Evolutionary conservation across 2,888 invertebrate species (phyloP).

Genomic region (Nephrocerus scutellatus): DNA sequence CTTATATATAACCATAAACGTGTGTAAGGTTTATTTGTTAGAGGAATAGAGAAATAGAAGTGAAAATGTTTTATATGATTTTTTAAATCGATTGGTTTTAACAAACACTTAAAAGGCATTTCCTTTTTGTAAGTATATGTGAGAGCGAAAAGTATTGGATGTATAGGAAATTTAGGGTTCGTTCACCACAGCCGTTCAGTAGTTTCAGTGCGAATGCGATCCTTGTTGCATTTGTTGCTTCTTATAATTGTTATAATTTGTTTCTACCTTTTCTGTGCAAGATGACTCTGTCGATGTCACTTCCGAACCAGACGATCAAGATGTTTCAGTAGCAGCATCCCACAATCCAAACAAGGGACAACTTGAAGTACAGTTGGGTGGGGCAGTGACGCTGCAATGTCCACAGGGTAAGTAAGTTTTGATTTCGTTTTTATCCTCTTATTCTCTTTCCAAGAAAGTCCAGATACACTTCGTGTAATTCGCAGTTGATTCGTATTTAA

Average conservation of each 20-base stretch:
- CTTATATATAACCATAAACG: no score
- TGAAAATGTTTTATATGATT: no score
- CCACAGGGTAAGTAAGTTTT: slow-evolving; percentile 56
- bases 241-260: neutral
- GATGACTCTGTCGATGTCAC: slow-evolving; percentile 52
- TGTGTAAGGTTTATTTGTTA: no score
- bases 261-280: slow-evolving; percentile 25
- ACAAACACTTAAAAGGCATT: no score
- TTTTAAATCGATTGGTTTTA: no score
- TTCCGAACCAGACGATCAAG: slow-evolving; percentile 55
- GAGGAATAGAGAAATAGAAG: no score
- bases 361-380: slow-evolving; percentile 77
- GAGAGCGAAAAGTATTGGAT: no score
- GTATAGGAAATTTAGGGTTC: no score
- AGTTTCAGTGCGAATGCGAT: neutral
- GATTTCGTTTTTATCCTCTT: neutral
- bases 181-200: slow-evolving; percentile 7
- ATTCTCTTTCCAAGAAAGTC: neutral
- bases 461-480: neutral
- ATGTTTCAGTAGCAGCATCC: slow-evolving; percentile 52
- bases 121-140: no score
- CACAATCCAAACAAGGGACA: slow-evolving; percentile 53
- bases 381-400: slow-evolving; percentile 79
- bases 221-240: neutral
- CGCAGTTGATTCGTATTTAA: neutral